Evolutionary conservation across 1,140 invertebrate genomes (phyloP), one percentile per base, ranked within the genome.

Genomic region (Odontomachus brunneus): DNA sequence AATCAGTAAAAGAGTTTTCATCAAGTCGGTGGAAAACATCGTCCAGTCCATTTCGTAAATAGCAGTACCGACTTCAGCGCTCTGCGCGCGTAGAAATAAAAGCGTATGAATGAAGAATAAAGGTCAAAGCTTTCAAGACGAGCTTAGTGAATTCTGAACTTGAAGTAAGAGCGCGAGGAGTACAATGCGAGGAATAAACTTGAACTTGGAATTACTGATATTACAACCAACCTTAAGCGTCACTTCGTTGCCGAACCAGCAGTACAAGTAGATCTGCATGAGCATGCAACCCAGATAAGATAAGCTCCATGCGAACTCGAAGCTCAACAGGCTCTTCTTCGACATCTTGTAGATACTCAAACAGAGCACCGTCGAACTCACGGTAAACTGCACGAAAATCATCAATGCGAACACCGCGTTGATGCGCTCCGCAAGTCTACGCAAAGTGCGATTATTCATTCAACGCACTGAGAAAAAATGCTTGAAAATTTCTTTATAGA

Each of bases 201-300:
- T n/a, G n/a, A 33, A 33, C 38, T 44, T 26, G 2, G 24, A 33
- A 33, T 5, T 33, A 33, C 29, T 33, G 5, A 15, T 0, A 44
- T 38, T 3, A 66, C 19, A 11, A 51, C 89, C 89, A 93, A 95
- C 95, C 90, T 92, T 92, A 44, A 95, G 89, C 4, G 94, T 95
- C 1, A 95, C 93, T 89, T 95, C 94, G 87, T 94, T 95, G 19
- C 95, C 95, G 80, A 94, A 95, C 95, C 95, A 95, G 87, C 95
- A 95, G 80, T 95, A 95, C 2, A 95, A 86, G 69, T 94, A 94
- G 26, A 95, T 89, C 76, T 95, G 89, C 24, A 86, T 48, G 0
- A 85, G 66, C 74, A 88, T 84, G 12, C 72, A 85, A 65, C 84
- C 66, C 9, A 90, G 66, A 62, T 89, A 92, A n/a, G 73, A 67